Base-by-base conservation (phyloP, 2,113 vertebrate species). In the Alethe diademata region DNA sequence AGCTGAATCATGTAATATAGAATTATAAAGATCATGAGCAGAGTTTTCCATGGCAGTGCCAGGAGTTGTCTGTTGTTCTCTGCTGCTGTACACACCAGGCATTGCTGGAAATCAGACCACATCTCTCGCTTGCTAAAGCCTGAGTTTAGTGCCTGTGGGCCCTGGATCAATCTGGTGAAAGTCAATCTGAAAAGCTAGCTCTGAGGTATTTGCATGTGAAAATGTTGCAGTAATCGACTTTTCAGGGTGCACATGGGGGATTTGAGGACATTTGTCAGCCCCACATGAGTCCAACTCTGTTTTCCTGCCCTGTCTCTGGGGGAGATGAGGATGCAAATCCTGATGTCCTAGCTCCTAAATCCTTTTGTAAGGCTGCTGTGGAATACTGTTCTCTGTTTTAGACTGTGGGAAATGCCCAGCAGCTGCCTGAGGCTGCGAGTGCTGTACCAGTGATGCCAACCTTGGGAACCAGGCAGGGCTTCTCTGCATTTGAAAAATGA, bases 181-280 rank as follows among this genome's bases (percentile, higher is more conserved):
- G 86, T 74, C 8, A 0, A 19, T 92, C 29, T 64, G 54, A 78
- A 76, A 62, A 58, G n/a, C 58, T 3, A 19, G 54, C 76, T 91
- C 43, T 22, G 47, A 42, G 73, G 31, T 57, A 50, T 87, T 85
- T 85, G 45, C 8, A 4, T 50, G 54, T 51, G 74, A 50, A 86
- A 83, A 80, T 7, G 12, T 66, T 88, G 54, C 58, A 24, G 8
- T 61, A 69, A 86, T 82, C 4, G 20, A 88, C 56, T 14, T 83
- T 65, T 65, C 71, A 29, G 64, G 62, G 42, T 57, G 58, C 58
- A 11, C 26, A 1, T 9, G 29, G 33, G 40, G 50, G 31, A 19
- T 53, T 22, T 0, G 0, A 6, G 5, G 53, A 29, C 4, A 0
- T 66, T 78, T 65, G 24, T 36, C 33, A 43, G 8, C 53, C 19